A percentile compares a stretch with the other conserved stretches of the same genome.
These are phyloP conservation scores for Poeciliopsis occidentalis DNA, from an alignment of 2,113 vertebrate genomes.

Conservation along the genomic window DNA sequence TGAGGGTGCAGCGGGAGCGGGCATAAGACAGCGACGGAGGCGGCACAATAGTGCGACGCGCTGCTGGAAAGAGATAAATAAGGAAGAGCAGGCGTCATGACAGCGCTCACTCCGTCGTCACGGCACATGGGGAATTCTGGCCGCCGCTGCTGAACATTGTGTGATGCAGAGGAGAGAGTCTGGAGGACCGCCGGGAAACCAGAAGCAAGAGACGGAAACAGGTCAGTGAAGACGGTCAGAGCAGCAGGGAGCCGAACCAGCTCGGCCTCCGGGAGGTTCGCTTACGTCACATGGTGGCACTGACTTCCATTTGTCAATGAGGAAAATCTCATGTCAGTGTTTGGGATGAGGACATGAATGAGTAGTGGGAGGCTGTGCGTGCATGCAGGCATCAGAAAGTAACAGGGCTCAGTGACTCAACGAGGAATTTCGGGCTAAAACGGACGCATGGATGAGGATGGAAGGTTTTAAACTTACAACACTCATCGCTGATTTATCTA, in stretches of 20 bases:
- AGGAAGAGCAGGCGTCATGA: conserved; percentile 66
- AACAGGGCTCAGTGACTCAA: neutral
- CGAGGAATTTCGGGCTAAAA: neutral
- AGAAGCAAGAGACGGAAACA: conserved; percentile 58
- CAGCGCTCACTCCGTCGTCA: conserved; percentile 72
- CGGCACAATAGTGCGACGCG: conserved; percentile 53
- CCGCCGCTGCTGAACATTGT: conserved; percentile 83
- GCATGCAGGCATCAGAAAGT: conserved; percentile 28
- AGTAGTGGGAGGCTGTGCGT: conserved; percentile 44
- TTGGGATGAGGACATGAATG: conserved; percentile 30
- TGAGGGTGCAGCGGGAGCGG: conserved; percentile 42
- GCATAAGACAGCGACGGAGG: conserved; percentile 39
- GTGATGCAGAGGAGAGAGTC: conserved; percentile 76
- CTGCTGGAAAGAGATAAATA: conserved; percentile 26
- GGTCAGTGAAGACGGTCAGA: conserved; percentile 55
- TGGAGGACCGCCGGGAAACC: conserved; percentile 80
- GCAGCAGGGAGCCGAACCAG: neutral
- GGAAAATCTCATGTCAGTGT: conserved; percentile 35
- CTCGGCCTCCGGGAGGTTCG: neutral
- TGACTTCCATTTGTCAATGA: conserved; percentile 50
- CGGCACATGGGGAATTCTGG: conserved; percentile 72
- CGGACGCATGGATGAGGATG: neutral
- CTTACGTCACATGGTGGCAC: conserved; percentile 24
- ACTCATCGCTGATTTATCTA: neutral
- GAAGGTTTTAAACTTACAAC: neutral